Evolutionary conservation across 2,888 invertebrate species (phyloP).

Genomic region (Diplazon laetatorius): DNA sequence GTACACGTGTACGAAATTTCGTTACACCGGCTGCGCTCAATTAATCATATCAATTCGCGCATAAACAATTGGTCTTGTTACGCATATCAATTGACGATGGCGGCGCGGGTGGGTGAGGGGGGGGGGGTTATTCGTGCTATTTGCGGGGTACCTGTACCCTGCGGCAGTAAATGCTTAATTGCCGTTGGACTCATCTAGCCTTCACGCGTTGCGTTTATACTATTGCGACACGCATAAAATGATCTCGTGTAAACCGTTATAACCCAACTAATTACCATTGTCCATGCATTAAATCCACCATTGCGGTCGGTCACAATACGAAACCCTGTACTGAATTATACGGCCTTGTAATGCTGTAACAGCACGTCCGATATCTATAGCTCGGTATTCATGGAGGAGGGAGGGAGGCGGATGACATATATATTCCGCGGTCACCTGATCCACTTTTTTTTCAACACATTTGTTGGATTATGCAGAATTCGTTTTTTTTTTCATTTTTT

Average conservation of each 20-base stretch:
- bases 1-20: conserved; percentile 12
- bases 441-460: too few relatives aligned
- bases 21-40: conserved; percentile 1
- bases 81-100: conserved; percentile 33
- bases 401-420: too few relatives aligned
- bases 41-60: conserved; percentile 36
- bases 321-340: too few relatives aligned
- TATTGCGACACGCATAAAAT: neutral
- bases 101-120: too few relatives aligned
- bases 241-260: neutral
- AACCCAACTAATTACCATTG: neutral
- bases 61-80: conserved; percentile 35
- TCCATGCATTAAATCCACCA: neutral
- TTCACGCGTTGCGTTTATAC: neutral
- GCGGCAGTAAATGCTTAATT: neutral
- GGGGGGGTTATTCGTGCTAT: conserved; percentile 7
- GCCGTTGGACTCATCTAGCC: neutral
- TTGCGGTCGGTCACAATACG: neutral
- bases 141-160: neutral
- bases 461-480: too few relatives aligned
- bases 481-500: too few relatives aligned
- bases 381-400: too few relatives aligned
- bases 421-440: too few relatives aligned
- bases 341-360: too few relatives aligned
- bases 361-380: too few relatives aligned